phyloP scores from a whole-genome alignment of 2,888 invertebrate species.

The Dermolepida albohirtum region DNA sequence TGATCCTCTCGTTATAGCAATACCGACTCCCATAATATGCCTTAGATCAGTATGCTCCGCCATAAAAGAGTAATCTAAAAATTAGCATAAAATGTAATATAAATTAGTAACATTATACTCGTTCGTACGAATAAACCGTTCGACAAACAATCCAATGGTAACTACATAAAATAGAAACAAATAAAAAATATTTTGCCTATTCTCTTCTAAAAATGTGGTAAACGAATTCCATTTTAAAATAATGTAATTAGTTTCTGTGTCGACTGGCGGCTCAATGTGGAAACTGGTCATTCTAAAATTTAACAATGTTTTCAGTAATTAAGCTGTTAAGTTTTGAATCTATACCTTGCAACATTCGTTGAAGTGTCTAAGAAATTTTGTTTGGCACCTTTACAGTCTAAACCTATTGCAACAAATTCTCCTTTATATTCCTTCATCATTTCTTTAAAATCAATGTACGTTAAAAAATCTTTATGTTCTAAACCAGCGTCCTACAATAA shows the following conservation, averaged over 20 bases:
- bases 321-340: neutral
- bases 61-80: slow-evolving; percentile 92
- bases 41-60: slow-evolving; percentile 94
- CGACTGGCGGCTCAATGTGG: slow-evolving; percentile 85
- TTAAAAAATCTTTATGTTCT: slow-evolving; percentile 89
- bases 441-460: slow-evolving; percentile 91
- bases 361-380: slow-evolving; percentile 95
- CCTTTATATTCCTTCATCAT: slow-evolving; percentile 98
- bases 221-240: slow-evolving; percentile 86
- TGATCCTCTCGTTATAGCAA: slow-evolving; percentile 93
- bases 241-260: slow-evolving; percentile 76
- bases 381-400: slow-evolving; percentile 95
- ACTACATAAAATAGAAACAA: slow-evolving; percentile 95
- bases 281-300: slow-evolving; percentile 88
- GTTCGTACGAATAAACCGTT: slow-evolving; percentile 89
- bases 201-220: slow-evolving; percentile 94
- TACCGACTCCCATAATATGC: slow-evolving; percentile 97
- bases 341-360: slow-evolving; percentile 84
- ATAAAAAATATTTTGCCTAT: slow-evolving; percentile 95
- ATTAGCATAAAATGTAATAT: too few relatives aligned
- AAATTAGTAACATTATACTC: too few relatives aligned
- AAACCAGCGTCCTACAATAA: slow-evolving; percentile 82
- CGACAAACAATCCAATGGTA: slow-evolving; percentile 92
- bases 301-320: slow-evolving; percentile 11
- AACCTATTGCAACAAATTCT: slow-evolving; percentile 92